These are phyloP conservation scores for Callocephalon fimbriatum DNA, from an alignment of 2,113 vertebrate genomes.

Conservation along the genomic window DNA sequence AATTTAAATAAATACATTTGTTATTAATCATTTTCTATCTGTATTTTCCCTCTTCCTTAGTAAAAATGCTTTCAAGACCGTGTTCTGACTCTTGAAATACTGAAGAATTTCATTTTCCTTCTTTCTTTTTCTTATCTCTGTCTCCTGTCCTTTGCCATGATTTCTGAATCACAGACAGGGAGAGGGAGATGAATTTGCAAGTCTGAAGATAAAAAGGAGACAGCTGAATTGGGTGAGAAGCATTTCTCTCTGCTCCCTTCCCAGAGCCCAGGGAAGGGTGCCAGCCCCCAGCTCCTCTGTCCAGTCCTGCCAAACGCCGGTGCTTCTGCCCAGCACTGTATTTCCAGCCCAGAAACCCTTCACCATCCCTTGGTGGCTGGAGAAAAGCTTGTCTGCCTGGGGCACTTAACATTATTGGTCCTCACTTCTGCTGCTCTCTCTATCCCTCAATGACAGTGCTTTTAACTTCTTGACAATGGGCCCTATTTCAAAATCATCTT, in stretches of 20 bases:
- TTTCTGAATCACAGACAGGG: background rate
- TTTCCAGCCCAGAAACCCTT: background rate
- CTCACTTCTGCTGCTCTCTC: background rate
- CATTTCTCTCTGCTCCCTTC: background rate
- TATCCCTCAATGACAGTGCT: background rate
- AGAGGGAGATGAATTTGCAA: background rate
- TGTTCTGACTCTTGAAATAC: background rate
- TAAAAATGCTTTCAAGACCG: background rate
- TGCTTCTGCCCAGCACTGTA: background rate
- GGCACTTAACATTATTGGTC: background rate
- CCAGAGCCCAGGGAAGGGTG: background rate
- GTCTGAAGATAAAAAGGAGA: background rate
- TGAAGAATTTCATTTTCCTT: background rate
- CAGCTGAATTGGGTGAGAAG: background rate
- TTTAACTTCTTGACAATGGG: background rate
- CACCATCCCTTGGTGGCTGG: accelerated
- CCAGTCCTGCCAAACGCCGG: background rate
- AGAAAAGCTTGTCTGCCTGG: background rate
- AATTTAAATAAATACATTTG: constrained; percentile 1
- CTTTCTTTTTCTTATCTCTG: background rate
- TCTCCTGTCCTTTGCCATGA: background rate
- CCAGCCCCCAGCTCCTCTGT: background rate
- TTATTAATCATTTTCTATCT: constrained; percentile 10
- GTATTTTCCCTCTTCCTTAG: background rate
- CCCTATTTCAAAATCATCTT: background rate